Evolutionary conservation across 2,888 invertebrate genomes (phyloP).

Genomic region (Drosophila dives): DNA sequence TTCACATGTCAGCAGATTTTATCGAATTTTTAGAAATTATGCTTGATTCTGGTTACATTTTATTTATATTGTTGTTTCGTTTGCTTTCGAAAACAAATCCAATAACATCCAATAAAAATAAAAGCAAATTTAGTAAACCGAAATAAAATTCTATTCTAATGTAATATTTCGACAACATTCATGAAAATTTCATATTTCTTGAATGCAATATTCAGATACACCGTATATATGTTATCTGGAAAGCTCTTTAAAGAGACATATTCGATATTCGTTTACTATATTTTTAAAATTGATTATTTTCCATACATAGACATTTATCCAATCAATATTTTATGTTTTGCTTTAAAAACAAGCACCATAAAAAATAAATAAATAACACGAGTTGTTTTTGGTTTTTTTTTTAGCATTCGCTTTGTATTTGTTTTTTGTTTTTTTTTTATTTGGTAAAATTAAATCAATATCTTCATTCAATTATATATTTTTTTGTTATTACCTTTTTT

Average conservation of each 20-base stretch:
- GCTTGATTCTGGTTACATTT: not conserved
- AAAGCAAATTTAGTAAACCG: not conserved
- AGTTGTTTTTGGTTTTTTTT: conserved; percentile 21
- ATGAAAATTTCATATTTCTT: not conserved
- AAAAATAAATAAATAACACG: conserved; percentile 34
- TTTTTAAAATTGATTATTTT: conserved; percentile 5
- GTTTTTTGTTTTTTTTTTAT: conserved; percentile 54
- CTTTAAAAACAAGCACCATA: not conserved
- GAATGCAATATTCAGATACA: not conserved
- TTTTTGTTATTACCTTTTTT: conserved; percentile 79
- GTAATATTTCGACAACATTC: not conserved
- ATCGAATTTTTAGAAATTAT: not conserved
- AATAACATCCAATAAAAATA: not conserved
- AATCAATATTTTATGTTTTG: not conserved
- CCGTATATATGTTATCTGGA: not conserved
- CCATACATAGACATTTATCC: not conserved
- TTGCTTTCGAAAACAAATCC: not conserved
- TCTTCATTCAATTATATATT: conserved; percentile 70
- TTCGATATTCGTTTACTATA: not conserved
- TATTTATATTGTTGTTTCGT: not conserved
- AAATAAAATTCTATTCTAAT: not conserved
- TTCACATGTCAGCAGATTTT: not conserved
- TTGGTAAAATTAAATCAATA: conserved; percentile 79
- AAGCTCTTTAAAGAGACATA: not conserved
- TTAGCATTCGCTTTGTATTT: conserved; percentile 61